These are phyloP conservation scores for Xestia sexstrigata DNA, from an alignment of 2,888 invertebrate genomes.

Conservation along the genomic window DNA sequence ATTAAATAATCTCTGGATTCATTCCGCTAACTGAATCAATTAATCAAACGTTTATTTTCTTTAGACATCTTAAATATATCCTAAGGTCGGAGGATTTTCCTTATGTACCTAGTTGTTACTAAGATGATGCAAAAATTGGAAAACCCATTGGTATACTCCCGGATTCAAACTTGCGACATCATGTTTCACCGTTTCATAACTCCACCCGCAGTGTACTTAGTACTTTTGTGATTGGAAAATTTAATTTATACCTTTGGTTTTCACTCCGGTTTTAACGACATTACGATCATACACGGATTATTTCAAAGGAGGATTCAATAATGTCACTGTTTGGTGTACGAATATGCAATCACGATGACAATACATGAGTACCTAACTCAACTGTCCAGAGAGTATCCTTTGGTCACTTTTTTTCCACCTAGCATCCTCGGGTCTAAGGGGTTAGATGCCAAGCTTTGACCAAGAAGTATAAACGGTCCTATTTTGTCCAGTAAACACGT, in stretches of 20 bases:
- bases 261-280: neutral
- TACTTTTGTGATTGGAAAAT: neutral
- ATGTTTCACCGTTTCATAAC: neutral
- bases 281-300: neutral
- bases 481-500: neutral
- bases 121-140: neutral
- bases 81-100: constrained; percentile 3
- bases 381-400: neutral
- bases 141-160: constrained; percentile 18
- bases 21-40: neutral
- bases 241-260: neutral
- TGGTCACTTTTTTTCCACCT: neutral
- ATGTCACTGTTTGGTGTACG: neutral
- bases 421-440: neutral
- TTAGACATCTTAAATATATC: neutral
- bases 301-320: neutral
- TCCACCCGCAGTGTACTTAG: neutral
- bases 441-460: neutral
- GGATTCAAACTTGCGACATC: constrained; percentile 1
- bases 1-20: neutral
- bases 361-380: neutral
- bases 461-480: neutral
- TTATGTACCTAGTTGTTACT: neutral
- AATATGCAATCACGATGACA: neutral
- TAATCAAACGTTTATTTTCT: neutral